Conservation (phyloP, 2,113 vertebrate species). For the Albula goreensis region DNA sequence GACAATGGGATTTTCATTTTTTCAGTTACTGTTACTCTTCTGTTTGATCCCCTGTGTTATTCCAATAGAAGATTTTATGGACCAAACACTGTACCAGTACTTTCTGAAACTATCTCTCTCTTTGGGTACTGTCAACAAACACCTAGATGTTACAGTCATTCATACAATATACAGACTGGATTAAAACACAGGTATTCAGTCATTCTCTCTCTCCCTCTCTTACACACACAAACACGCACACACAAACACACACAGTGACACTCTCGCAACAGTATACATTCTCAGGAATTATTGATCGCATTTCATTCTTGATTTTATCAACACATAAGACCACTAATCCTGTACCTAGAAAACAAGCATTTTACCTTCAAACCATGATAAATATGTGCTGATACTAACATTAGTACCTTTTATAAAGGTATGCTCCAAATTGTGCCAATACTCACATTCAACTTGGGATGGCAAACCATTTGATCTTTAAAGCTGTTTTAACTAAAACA, state of each 20-base stretch:
- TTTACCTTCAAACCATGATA: not conserved
- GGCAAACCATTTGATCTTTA: not conserved
- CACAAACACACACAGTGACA: not conserved
- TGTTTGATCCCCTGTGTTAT: constrained; percentile 52
- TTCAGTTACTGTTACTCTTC: constrained; percentile 56
- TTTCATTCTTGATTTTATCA: not conserved
- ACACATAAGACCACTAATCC: not conserved
- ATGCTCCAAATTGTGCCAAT: not conserved
- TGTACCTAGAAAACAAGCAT: not conserved
- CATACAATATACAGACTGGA: not conserved
- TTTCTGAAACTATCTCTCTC: constrained; percentile 48
- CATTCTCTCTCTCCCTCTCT: not conserved
- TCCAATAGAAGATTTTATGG: constrained; percentile 47
- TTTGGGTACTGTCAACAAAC: constrained; percentile 45
- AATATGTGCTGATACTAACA: not conserved
- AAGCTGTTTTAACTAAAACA: not conserved
- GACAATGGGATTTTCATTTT: not conserved
- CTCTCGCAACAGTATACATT: not conserved
- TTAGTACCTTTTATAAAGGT: not conserved
- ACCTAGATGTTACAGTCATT: not conserved
- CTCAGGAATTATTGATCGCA: not conserved
- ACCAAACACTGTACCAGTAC: not conserved
- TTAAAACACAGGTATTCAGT: not conserved
- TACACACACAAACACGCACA: not conserved
- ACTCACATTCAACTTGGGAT: not conserved